Conservation (phyloP, 2,797 vertebrate genomes). For the Spea hammondii region DNA sequence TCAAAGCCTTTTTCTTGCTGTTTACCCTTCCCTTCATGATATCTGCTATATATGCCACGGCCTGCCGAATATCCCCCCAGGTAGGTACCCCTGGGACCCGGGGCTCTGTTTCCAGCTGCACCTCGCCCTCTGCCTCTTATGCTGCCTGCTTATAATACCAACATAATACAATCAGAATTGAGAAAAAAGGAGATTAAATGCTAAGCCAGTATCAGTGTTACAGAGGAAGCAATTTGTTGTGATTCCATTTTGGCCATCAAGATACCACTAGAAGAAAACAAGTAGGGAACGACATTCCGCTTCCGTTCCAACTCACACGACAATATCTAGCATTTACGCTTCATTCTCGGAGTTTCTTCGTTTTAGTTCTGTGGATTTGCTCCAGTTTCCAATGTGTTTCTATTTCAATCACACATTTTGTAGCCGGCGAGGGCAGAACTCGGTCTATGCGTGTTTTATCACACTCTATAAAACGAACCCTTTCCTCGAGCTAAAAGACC, state of each 20-base stretch:
- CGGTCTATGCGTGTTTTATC: no score
- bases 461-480: no score
- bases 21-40: slow-evolving; percentile 98
- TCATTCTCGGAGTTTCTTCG: no score
- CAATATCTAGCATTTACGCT: not conserved
- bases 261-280: not conserved
- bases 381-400: no score
- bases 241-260: slow-evolving; percentile 35
- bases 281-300: not conserved
- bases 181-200: slow-evolving; percentile 35
- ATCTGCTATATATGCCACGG: slow-evolving; percentile 99
- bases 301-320: not conserved
- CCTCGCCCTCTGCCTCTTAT: slow-evolving; percentile 95
- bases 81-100: slow-evolving; percentile 94
- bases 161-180: slow-evolving; percentile 61
- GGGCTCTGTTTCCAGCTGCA: slow-evolving; percentile 87
- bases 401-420: no score
- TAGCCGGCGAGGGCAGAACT: no score
- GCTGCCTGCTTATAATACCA: slow-evolving; percentile 97
- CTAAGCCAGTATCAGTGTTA: slow-evolving; percentile 16
- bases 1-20: slow-evolving; percentile 93
- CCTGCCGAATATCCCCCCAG: slow-evolving; percentile 98
- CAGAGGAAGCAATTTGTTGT: not conserved
- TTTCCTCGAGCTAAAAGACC: no score
- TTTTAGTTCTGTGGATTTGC: no score